Percentiles rank a stretch among this genome's conserved stretches.
phyloP scores from a whole-genome alignment of 2,113 vertebrate genomes.

The Donacobius atricapilla region DNA sequence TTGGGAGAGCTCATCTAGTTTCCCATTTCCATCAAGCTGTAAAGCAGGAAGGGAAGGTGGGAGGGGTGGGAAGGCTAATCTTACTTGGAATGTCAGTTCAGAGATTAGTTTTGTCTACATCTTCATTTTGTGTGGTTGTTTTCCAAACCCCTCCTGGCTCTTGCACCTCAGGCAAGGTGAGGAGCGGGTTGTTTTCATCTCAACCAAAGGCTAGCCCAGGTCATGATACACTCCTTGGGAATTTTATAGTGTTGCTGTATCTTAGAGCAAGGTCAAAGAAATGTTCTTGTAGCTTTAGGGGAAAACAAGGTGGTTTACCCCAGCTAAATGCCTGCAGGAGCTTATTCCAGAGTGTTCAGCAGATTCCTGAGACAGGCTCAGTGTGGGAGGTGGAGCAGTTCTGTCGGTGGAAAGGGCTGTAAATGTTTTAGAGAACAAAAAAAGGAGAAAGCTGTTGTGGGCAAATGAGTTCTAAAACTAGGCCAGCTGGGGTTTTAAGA shows the following conservation, averaged over 20 bases:
- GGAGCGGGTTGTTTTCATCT: neutral
- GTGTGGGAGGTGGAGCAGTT: neutral
- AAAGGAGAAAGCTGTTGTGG: neutral
- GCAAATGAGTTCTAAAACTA: conserved; percentile 1
- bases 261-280: neutral
- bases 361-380: neutral
- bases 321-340: neutral
- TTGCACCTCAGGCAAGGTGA: neutral
- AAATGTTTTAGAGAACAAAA: neutral
- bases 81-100: neutral
- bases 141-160: neutral
- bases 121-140: neutral
- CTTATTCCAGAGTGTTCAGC: neutral
- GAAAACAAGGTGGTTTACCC: neutral
- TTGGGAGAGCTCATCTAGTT: neutral
- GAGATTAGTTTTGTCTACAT: neutral
- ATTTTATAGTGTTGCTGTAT: neutral
- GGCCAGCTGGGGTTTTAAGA: conserved; percentile 13
- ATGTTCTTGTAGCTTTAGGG: neutral
- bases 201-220: neutral
- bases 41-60: neutral
- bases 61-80: neutral
- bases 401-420: neutral
- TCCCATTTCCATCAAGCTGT: neutral
- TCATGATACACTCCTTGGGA: neutral